phyloP scores from a whole-genome alignment of 2,113 vertebrate genomes.

The Cyprinodon brontotheroides region DNA sequence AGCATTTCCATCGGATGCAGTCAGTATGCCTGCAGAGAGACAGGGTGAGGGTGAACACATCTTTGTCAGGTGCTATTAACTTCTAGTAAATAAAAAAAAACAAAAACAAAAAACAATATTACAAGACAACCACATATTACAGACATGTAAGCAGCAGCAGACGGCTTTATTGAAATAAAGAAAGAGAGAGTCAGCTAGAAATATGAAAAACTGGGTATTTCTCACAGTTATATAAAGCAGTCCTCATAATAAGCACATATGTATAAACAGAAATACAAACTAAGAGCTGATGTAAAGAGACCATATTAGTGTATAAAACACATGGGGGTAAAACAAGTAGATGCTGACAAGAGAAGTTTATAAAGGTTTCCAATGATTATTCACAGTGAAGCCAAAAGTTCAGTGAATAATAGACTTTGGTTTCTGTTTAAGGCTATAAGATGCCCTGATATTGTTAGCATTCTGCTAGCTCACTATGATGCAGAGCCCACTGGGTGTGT shows the following conservation, averaged over 20 bases:
- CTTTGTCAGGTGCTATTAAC: constrained; percentile 53
- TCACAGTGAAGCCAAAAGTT: constrained; percentile 54
- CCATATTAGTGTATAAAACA: constrained; percentile 21
- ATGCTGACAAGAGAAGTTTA: constrained; percentile 57
- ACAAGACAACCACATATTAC: neutral
- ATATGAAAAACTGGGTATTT: constrained; percentile 25
- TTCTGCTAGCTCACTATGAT: constrained; percentile 60
- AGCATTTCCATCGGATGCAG: constrained; percentile 34
- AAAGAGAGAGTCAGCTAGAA: constrained; percentile 1
- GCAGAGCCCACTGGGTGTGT: constrained; percentile 54
- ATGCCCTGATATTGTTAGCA: constrained; percentile 57
- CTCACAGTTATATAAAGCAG: constrained; percentile 20
- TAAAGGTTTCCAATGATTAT: constrained; percentile 14
- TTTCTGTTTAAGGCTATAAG: constrained; percentile 44
- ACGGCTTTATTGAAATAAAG: constrained; percentile 57
- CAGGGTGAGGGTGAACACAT: constrained; percentile 17
- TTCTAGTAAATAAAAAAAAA: constrained; percentile 26
- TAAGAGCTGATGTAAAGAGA: constrained; percentile 1
- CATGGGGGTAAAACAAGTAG: constrained; percentile 24
- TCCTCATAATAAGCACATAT: constrained; percentile 23
- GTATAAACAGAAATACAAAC: constrained; percentile 13
- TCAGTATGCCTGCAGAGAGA: constrained; percentile 37
- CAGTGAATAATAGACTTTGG: constrained; percentile 15
- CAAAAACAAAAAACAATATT: neutral
- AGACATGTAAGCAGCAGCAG: constrained; percentile 13